Evolutionary conservation across 2,888 invertebrate genomes (phyloP), one percentile per base, ranked within the genome.

Genomic region (Galeruca laticollis): DNA sequence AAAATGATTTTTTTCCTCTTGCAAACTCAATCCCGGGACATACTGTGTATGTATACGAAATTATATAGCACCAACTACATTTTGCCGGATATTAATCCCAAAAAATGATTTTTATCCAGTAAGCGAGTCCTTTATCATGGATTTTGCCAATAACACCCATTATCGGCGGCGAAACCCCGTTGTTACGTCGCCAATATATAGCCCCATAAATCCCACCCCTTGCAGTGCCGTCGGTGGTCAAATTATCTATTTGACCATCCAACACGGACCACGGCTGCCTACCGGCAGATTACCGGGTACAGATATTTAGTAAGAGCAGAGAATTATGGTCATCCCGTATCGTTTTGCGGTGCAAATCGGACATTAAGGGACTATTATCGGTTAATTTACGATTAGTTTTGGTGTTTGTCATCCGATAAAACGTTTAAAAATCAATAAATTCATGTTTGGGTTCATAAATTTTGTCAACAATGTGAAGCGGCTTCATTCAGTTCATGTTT

Each of bases 251-350:
- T 75, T 73, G 71, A 69, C 70, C 72, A 69, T 70, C 69, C 69
- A 66, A 59, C 69, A 73, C 66, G 73, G 57, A 68, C 69, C 62
- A 57, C 64, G 69, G 57, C 67, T 64, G 68, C 59, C 68, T 60
- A 66, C 67, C 69, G 69, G 75, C 75, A 72, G 77, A 76, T 78
- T 76, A 76, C 74, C 69, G 61, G 60, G 57, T 43, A 59, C 76
- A 77, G 78, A 80, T 79, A 81, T 81, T 81, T 79, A 80, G 75
- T 71, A 73, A 73, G 70, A 74, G 74, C 73, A 68, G 73, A 78
- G 79, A 81, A 76, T 81, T 80, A 81, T 79, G 81, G 79, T 80
- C 81, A 78, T 79, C 80, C 80, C 76, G 78, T 80, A 78, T 76
- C 80, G 76, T 78, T 81, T 77, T 75, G 77, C 68, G 76, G 78